A percentile compares a stretch with the other conserved stretches of the same genome.
Conservation (phyloP, 92 coral and sea anemone species). For the Palythoa grandiflora region DNA sequence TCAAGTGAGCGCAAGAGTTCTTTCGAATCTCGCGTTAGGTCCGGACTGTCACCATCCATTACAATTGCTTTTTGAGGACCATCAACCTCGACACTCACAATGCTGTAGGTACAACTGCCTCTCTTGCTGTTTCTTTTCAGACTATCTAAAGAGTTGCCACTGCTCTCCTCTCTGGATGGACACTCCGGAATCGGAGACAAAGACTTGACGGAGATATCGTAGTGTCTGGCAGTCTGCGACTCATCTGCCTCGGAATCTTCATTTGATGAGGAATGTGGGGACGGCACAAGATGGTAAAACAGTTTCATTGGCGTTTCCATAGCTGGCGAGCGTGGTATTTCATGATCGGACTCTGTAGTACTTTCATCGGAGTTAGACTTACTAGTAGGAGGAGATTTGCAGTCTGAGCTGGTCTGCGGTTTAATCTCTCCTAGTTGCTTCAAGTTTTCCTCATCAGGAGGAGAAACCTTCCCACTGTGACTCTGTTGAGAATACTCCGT, state of each 20-base stretch:
- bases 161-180: constrained; percentile 82
- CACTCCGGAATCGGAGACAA: constrained; percentile 89
- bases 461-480: constrained; percentile 15
- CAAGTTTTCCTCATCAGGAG: constrained; percentile 63
- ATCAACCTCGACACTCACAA: constrained; percentile 65
- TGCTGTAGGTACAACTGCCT: constrained; percentile 67
- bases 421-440: constrained; percentile 37
- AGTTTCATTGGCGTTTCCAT: constrained; percentile 94
- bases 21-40: constrained; percentile 48
- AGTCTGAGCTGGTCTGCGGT: constrained; percentile 30
- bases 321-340: constrained; percentile 87
- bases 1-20: constrained; percentile 59
- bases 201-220: constrained; percentile 59
- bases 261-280: constrained; percentile 92
- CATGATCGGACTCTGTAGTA: constrained; percentile 72
- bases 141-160: constrained; percentile 64
- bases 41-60: constrained; percentile 64
- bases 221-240: constrained; percentile 63
- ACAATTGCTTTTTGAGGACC: constrained; percentile 37
- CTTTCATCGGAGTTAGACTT: constrained; percentile 77
- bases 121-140: constrained; percentile 43
- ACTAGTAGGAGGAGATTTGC: constrained; percentile 17
- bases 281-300: constrained; percentile 96
- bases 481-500: constrained; percentile 45
- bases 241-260: constrained; percentile 84